A percentile compares a stretch with the other conserved stretches of the same genome.
These are phyloP conservation scores for Microchrysa polita DNA, from an alignment of 2,888 invertebrate genomes.

Conservation along the genomic window DNA sequence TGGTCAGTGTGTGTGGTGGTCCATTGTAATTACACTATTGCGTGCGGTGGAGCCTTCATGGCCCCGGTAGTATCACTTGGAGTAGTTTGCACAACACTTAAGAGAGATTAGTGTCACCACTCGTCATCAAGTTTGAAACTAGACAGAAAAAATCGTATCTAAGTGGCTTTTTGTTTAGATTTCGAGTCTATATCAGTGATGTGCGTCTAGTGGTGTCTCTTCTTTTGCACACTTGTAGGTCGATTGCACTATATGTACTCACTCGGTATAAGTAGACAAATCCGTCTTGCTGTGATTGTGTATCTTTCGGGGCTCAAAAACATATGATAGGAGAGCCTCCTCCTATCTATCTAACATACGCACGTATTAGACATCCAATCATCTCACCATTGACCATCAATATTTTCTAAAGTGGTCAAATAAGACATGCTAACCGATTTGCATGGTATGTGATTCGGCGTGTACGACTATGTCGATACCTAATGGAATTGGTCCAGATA, in stretches of 20 bases:
- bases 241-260: neutral
- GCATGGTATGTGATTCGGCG: no score
- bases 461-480: no score
- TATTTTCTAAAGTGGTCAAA: slow-evolving; percentile 21
- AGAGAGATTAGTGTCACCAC: slow-evolving; percentile 42
- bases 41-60: slow-evolving; percentile 34
- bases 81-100: slow-evolving; percentile 45
- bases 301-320: no score
- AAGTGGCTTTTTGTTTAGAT: slow-evolving; percentile 41
- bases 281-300: no score
- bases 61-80: slow-evolving; percentile 14
- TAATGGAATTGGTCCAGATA: no score
- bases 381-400: slow-evolving; percentile 36
- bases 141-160: slow-evolving; percentile 14
- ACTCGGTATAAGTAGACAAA: no score
- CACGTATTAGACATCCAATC: slow-evolving; percentile 12
- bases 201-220: slow-evolving; percentile 34
- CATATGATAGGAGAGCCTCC: neutral
- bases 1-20: neutral
- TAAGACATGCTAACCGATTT: neutral
- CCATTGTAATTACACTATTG: slow-evolving; percentile 25
- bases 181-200: no score
- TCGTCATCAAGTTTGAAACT: slow-evolving; percentile 17
- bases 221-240: neutral
- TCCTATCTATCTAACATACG: slow-evolving; percentile 1